phyloP scores from a whole-genome alignment of 2,113 vertebrate genomes.

The Narcine bancroftii region DNA sequence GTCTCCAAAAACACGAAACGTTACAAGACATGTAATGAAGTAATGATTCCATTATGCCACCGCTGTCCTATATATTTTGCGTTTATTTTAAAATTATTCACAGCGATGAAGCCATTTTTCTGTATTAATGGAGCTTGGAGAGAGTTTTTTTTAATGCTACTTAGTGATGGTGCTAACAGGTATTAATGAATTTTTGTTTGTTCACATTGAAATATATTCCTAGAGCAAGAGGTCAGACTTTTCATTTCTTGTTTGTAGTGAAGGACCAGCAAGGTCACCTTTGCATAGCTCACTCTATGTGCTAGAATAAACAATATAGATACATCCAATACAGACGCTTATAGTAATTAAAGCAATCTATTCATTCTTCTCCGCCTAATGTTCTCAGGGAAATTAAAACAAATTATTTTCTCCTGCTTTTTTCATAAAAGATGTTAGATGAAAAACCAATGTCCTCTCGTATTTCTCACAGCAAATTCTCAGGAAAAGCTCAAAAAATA shows the following conservation, averaged over 20 bases:
- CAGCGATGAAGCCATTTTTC: background rate
- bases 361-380: background rate
- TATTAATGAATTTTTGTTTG: background rate
- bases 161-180: background rate
- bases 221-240: background rate
- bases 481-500: background rate
- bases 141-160: background rate
- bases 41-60: background rate
- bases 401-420: background rate
- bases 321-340: background rate
- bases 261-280: constrained; percentile 18
- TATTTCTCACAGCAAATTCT: background rate
- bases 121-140: too few relatives aligned
- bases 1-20: background rate
- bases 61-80: background rate
- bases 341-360: background rate
- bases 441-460: background rate
- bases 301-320: background rate
- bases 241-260: background rate
- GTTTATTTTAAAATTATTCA: background rate
- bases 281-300: background rate
- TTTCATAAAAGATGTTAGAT: background rate
- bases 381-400: background rate
- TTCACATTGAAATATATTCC: constrained; percentile 3
- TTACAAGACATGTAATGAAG: background rate